Evolutionary conservation across 2,113 vertebrate genomes (phyloP), one percentile per base, ranked within the genome.

Genomic region (Oncorhynchus gorbuscha): DNA sequence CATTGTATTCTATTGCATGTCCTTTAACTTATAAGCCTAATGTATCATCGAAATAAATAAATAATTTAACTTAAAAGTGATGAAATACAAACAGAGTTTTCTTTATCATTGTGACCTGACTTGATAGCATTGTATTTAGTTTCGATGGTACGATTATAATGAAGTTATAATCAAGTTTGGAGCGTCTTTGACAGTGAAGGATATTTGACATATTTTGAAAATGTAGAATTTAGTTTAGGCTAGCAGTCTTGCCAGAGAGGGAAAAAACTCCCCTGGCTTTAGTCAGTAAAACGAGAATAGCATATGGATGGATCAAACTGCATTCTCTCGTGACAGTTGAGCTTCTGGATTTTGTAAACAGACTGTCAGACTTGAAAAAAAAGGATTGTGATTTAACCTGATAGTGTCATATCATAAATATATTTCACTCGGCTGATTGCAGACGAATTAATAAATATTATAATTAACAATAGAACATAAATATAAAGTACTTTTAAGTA

Each of bases 331-430:
- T 88, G 81, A 76, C 87, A 80, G 77, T 32, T 76, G 45, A 71
- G 75, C 74, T 78, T 79, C 83, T 89, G 88, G 84, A 3, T 86
- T 89, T 87, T 84, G 86, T 89, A 90, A 91, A 91, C 87, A 90
- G 73, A 6, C 88, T 92, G 89, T 87, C 91, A 90, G 12, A 28
- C 83, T 91, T 88, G 81, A 89, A 82, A 87, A 88, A 75, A 79
- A 76, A 75, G 77, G 39, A 76, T 82, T 62, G 69, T 80, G 84
- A 86, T 75, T 79, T 78, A 80, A 30, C 30, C 9, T 67, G 79
- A 11, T 84, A 80, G 76, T 79, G 35, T 78, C 84, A 84, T 45
- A n/a, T 58, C 69, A 74, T 81, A 89, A 90, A 91, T 91, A 79
- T 73, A 82, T 75, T 84, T 74, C 75, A 77, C 69, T 83, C 72